These are phyloP conservation scores for Adineta ricciae DNA, from an alignment of 2,888 invertebrate genomes.

Conservation along the genomic window DNA sequence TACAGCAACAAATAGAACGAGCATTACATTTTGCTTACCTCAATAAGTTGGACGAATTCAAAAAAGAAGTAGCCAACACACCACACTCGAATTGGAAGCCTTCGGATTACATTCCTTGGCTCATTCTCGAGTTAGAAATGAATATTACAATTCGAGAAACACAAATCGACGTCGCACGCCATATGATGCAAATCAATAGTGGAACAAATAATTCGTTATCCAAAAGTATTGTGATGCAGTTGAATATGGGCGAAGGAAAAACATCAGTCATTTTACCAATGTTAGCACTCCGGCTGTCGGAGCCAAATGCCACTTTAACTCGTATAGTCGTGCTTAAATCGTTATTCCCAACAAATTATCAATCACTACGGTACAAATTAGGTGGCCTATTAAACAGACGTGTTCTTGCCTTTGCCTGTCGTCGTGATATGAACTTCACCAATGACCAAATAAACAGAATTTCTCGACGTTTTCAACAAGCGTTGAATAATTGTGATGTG, in stretches of 20 bases:
- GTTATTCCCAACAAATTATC: conserved; percentile 8
- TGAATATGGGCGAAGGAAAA: conserved; percentile 4
- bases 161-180: not conserved
- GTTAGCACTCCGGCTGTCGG: not conserved
- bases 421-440: not conserved
- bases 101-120: not conserved
- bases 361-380: not conserved
- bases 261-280: not conserved
- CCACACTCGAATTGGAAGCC: not conserved
- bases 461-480: not conserved
- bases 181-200: not conserved
- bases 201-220: not conserved
- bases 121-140: not conserved
- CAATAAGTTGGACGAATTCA: not conserved
- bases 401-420: not conserved
- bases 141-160: not conserved
- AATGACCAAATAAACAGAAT: not conserved
- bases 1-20: not conserved
- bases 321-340: not conserved
- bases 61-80: not conserved
- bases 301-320: not conserved
- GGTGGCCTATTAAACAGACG: not conserved
- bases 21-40: not conserved
- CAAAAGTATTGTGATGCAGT: not conserved
- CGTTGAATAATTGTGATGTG: not conserved